Evolutionary conservation across 2,888 invertebrate genomes (phyloP).

Genomic region (Tetramorium bicarinatum): DNA sequence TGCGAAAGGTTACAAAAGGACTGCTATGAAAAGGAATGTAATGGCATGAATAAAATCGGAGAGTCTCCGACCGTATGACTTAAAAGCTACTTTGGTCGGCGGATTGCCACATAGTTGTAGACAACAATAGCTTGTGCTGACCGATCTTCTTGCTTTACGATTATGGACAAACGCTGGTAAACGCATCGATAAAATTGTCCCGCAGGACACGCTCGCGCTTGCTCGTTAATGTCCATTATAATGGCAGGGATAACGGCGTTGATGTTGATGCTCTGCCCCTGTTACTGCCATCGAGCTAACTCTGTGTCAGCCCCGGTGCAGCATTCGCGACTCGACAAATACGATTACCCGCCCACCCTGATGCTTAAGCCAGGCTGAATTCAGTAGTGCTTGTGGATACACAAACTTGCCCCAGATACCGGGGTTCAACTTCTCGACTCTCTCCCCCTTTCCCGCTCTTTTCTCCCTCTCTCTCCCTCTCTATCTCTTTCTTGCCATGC

Average conservation of each 20-base stretch:
- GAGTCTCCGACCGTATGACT: slow-evolving; percentile 16
- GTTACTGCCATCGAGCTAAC: slow-evolving; percentile 48
- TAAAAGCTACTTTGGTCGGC: neutral
- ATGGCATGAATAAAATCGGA: slow-evolving; percentile 5
- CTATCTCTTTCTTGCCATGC: slow-evolving; percentile 7
- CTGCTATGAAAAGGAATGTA: neutral
- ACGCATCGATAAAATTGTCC: slow-evolving; percentile 48
- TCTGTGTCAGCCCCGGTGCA: slow-evolving; percentile 51
- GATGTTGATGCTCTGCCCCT: neutral
- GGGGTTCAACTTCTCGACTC: neutral
- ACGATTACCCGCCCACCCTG: slow-evolving; percentile 73
- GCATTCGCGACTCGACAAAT: slow-evolving; percentile 76
- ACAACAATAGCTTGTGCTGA: slow-evolving; percentile 9
- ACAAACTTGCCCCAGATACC: slow-evolving; percentile 58
- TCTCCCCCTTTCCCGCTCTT: neutral
- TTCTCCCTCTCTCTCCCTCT: neutral
- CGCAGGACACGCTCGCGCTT: slow-evolving; percentile 26
- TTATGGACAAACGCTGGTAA: slow-evolving; percentile 36
- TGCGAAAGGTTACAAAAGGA: neutral
- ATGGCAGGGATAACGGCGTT: slow-evolving; percentile 1
- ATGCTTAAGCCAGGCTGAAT: slow-evolving; percentile 63
- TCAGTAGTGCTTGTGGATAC: slow-evolving; percentile 57
- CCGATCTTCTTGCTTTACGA: slow-evolving; percentile 21
- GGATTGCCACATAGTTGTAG: neutral
- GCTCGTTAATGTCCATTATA: slow-evolving; percentile 56